A percentile compares a stretch with the other conserved stretches of the same genome.
Evolutionary conservation across 1,140 invertebrate species (phyloP).

Genomic region (Neotoxoptera formosana): DNA sequence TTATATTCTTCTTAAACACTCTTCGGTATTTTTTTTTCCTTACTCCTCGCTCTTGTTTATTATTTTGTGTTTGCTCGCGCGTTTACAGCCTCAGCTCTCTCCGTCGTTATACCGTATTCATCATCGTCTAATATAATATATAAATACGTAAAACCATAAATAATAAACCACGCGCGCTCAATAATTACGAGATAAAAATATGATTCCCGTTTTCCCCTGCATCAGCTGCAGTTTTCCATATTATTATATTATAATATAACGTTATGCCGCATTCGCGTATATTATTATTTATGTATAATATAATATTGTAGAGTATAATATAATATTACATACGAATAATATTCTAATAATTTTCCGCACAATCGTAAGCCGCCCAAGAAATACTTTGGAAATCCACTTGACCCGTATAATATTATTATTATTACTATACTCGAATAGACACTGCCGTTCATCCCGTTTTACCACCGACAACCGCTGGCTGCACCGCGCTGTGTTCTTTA

Average conservation of each 20-base stretch:
- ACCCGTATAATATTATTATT: not conserved
- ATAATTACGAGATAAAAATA: conserved; percentile 12
- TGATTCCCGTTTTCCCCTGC: not conserved
- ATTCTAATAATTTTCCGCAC: not conserved
- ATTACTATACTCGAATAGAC: not conserved
- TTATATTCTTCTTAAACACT: conserved; percentile 21
- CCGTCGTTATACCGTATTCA: not conserved
- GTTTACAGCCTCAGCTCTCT: not conserved
- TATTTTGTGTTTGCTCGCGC: not conserved
- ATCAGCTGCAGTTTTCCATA: not conserved
- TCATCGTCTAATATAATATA: not conserved
- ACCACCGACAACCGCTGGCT: not conserved
- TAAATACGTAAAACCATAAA: not conserved
- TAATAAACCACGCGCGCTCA: not conserved
- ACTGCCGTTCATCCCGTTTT: conserved; percentile 17
- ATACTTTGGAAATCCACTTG: conserved; percentile 6
- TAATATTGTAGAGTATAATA: not conserved
- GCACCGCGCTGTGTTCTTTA: not conserved
- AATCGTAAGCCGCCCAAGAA: not conserved
- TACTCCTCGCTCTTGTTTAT: not conserved
- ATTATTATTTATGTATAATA: not conserved
- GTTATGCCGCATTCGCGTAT: not conserved
- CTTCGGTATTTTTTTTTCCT: not conserved
- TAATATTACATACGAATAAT: not conserved
- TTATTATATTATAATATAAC: too few species aligned